Base-by-base conservation (phyloP, 2,113 vertebrate species). In the Rutilus rutilus region DNA sequence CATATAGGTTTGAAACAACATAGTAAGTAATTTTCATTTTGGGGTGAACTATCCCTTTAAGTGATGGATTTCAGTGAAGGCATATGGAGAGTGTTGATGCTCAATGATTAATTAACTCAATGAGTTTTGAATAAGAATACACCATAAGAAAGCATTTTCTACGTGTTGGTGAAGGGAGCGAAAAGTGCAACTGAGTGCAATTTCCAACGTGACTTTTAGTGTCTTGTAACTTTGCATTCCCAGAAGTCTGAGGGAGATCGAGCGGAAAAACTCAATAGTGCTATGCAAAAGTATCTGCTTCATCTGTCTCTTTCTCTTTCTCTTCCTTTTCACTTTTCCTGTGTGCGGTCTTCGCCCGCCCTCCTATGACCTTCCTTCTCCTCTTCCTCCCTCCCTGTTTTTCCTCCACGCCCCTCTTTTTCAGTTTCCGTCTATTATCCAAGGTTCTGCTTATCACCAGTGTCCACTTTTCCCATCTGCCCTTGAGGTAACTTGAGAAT, bases 401-500 rank as follows among this genome's bases (percentile, higher is more conserved):
- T 30, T 33, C 57, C 36, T 39, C 25, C 74, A 54, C 50, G n/a
- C 76, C 81, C 47, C 67, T 73, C 47, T 85, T 57, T 42, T 77
- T 86, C 83, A 82, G 42, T 77, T 85, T 67, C 62, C n/a, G 3
- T 45, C 47, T 71, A 60, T 82, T 75, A 36, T 8, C 15, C 33
- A 74, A 36, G 59, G 64, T 76, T 84, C 36, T 73, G 19, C 85
- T 87, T 85, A 84, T 82, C 82, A 27, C 85, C 27, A 59, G 50
- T 59, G 27, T 54, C 52, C 60, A 73, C 71, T 78, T 77, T 81
- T n/a, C 82, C 33, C 85, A 57, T 86, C 74, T 88, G 86, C 85
- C 89, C 78, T 86, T 88, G 69, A 82, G 75, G 87, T 82, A 87
- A 88, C 73, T 47, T 47, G 84, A 81, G 83, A 85, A 75, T 82